Percentiles rank a stretch among this genome's conserved stretches.
These are phyloP conservation scores for Nothocercus nigrocapillus DNA, from an alignment of 2,113 vertebrate species.

Conservation along the genomic window DNA sequence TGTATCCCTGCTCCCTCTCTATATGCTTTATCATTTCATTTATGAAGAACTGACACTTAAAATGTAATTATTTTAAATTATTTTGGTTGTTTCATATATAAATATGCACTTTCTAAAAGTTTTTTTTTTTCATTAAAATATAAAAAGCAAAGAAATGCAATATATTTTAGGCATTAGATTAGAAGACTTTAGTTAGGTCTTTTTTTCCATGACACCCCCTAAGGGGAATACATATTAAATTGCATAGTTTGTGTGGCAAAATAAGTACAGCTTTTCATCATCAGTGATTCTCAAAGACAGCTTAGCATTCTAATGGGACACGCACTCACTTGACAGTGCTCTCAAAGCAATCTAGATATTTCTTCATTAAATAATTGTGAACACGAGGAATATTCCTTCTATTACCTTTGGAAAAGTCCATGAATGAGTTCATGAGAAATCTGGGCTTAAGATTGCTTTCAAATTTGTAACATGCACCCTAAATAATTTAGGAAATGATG, in stretches of 20 bases:
- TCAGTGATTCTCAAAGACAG: neutral
- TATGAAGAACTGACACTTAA: conserved; percentile 13
- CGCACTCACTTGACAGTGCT: neutral
- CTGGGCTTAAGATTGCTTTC: neutral
- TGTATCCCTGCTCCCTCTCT: neutral
- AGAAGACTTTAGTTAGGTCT: conserved; percentile 23
- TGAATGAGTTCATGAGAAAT: neutral
- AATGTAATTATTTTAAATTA: conserved; percentile 26
- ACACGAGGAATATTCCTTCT: neutral
- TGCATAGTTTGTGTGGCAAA: neutral
- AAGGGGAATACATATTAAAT: conserved; percentile 1
- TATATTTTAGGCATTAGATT: conserved; percentile 53
- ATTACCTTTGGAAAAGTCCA: neutral
- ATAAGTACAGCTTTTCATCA: conserved; percentile 34
- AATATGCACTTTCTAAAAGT: neutral
- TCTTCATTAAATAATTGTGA: conserved; percentile 19
- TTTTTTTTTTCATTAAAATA: conserved; percentile 16
- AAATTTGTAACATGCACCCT: neutral
- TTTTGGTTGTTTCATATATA: conserved; percentile 25
- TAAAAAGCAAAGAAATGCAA: conserved; percentile 26
- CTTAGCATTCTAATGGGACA: neutral
- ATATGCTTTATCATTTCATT: neutral
- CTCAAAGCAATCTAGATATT: conserved; percentile 48
- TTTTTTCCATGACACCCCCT: conserved; percentile 32
- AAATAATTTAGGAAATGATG: neutral